Base-by-base conservation (phyloP, 1,140 invertebrate genomes). In the Linepithema humile region DNA sequence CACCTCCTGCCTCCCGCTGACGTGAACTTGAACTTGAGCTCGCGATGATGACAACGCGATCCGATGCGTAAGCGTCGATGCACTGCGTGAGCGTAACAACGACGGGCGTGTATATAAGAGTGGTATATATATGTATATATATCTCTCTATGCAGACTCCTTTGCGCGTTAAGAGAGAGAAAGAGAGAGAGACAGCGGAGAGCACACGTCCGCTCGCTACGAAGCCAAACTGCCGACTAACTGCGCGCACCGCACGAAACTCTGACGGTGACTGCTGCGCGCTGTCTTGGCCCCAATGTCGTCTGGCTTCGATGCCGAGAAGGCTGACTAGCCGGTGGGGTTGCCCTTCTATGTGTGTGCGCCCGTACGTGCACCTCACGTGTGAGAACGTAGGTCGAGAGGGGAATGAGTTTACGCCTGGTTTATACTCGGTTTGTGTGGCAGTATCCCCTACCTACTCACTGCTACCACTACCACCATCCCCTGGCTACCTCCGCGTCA, bases 141-240 rank as follows among this genome's bases (percentile, higher is more conserved):
- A 50, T 55, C 43, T 48, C 6, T 9, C 12, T 59, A 67, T 38
- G 57, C 15, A 12, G 17, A 26, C 55, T 48, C 23, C 35, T 1
- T 15, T n/a, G 50, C 5, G 20, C 38, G 0, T 38, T 23, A 17
- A 40, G 20, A 15, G 23, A 50, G 48, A 57, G 12, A 26, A 23
- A 26, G 10, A 69, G 55, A 29, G 26, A 17, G 17, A 15, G 20
- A 65, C 9, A 35, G 45, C 67, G 50, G 3, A 69, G 57, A 53
- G 50, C 70, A 64, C 80, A 88, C 91, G 92, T 94, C 88, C 89
- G 75, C 85, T 92, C 92, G 84, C 84, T 90, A 80, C 88, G 89
- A 87, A 88, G 91, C 84, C 91, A 84, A 90, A 80, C 89, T 93
- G 90, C 90, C 84, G 91, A 94, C 93, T 94, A 93, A 93, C 86